A percentile compares a stretch with the other conserved stretches of the same genome.
These are phyloP conservation scores for Melieria crassipennis DNA, from an alignment of 2,888 invertebrate species.

Conservation along the genomic window DNA sequence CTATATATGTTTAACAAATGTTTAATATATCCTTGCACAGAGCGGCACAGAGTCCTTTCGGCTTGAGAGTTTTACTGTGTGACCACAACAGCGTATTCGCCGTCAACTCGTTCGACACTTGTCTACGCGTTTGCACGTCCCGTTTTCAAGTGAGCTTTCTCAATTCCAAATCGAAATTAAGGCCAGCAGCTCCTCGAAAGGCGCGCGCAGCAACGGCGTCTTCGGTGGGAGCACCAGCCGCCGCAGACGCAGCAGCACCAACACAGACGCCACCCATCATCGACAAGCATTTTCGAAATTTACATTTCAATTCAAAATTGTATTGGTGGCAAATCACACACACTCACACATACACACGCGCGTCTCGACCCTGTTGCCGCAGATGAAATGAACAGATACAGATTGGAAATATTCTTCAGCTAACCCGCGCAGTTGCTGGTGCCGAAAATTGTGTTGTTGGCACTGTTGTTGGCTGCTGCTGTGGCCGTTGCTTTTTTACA, in stretches of 20 bases:
- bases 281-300: constrained; percentile 20
- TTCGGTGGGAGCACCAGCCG: constrained; percentile 8
- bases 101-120: constrained; percentile 34
- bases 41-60: constrained; percentile 6
- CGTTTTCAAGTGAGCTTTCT: constrained; percentile 66
- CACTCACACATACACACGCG: neutral
- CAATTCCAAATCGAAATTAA: constrained; percentile 64
- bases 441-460: neutral
- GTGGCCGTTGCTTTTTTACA: constrained; percentile 22
- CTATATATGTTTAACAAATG: constrained; percentile 4
- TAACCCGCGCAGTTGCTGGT: constrained; percentile 10
- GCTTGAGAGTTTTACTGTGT: constrained; percentile 5
- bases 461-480: neutral
- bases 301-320: constrained; percentile 12
- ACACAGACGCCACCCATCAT: neutral
- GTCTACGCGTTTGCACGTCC: constrained; percentile 66
- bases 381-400: neutral
- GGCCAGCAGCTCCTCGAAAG: constrained; percentile 51
- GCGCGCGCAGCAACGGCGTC: constrained; percentile 21
- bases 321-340: neutral
- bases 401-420: constrained; percentile 21
- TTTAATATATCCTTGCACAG: constrained; percentile 4
- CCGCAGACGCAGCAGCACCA: constrained; percentile 22
- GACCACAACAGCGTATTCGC: neutral
- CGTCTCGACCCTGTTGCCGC: neutral